Evolutionary conservation across 2,888 invertebrate species (phyloP), one percentile per base, ranked within the genome.

Genomic region (Digitonthophagus gazella): DNA sequence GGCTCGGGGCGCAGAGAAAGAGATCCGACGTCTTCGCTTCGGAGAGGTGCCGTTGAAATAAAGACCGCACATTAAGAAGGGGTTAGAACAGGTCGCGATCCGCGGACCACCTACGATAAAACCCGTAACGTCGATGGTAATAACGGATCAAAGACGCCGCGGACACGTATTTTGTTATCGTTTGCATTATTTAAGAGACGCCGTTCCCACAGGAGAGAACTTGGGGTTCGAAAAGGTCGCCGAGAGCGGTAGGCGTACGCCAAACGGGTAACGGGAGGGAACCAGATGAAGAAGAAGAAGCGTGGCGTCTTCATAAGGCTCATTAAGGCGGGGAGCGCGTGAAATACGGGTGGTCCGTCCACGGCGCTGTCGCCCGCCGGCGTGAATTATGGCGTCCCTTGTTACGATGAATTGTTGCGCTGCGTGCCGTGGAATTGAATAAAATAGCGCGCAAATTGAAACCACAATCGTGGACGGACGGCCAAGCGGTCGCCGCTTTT

Each of bases 301-400:
- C 20, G 71, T 73, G 69, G 70, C 69, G 71, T 74, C 73, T 71
- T 73, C 72, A 71, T 71, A 66, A 68, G 67, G 71, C 73, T 73
- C 73, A 74, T 74, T 74, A 73, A 67, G 66, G 71, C 65, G 70
- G 64, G 72, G 65, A 67, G 66, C 61, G 69, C 71, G 72, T 73
- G 72, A 75, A 73, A 74, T 74, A 75, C 72, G 75, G 74, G 75
- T 75, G 74, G 75, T 74, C 75, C 72, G 70, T 71, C 73, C 74
- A 70, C 72, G 71, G 67, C 64, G 65, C 68, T 65, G 66, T 70
- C 73, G 74, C 74, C 74, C 69, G 67, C 58, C 65, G 66, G 54
- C 67, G 72, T 74, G 73, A 75, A 73, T 73, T 74, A 75, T 74
- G 74, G 70, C 66, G 68, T 69, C 69, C 72, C 72, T 75, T 75